Percentiles rank a stretch among this genome's conserved stretches.
Conservation (phyloP, 2,888 invertebrate genomes). For the Megamerina dolium region DNA sequence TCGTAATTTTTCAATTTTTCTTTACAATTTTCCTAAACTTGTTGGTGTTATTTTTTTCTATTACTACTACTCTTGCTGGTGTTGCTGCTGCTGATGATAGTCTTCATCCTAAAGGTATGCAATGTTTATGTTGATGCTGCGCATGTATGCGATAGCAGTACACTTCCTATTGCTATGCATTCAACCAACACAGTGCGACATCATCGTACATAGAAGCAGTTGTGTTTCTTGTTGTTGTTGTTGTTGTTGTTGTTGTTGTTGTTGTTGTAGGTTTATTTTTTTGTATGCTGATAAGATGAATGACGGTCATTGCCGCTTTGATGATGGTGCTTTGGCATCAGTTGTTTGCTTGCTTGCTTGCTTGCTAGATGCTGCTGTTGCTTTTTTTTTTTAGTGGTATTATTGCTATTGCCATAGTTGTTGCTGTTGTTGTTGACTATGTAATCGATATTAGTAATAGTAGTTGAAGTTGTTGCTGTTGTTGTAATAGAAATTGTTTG, state of each 20-base stretch:
- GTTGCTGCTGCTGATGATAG: too few species aligned
- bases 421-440: neutral
- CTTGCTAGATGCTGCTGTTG: conserved; percentile 2
- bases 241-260: neutral
- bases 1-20: neutral
- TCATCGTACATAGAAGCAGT: too few species aligned
- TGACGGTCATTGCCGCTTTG: conserved; percentile 20
- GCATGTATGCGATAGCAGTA: neutral
- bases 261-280: neutral
- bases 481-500: too few species aligned
- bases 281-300: conserved; percentile 15
- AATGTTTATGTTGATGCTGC: conserved; percentile 1
- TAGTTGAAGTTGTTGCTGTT: too few species aligned
- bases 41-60: too few species aligned
- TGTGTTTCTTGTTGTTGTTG: neutral
- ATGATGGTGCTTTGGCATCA: conserved; percentile 18
- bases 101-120: conserved; percentile 2
- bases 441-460: conserved; percentile 5
- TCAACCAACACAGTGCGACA: too few species aligned
- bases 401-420: neutral
- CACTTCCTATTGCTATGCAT: too few species aligned
- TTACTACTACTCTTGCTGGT: too few species aligned
- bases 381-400: neutral
- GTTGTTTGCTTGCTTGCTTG: conserved; percentile 6
- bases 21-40: neutral